Evolutionary conservation across 1,140 invertebrate species (phyloP).

Genomic region (Cataglyphis hispanica): DNA sequence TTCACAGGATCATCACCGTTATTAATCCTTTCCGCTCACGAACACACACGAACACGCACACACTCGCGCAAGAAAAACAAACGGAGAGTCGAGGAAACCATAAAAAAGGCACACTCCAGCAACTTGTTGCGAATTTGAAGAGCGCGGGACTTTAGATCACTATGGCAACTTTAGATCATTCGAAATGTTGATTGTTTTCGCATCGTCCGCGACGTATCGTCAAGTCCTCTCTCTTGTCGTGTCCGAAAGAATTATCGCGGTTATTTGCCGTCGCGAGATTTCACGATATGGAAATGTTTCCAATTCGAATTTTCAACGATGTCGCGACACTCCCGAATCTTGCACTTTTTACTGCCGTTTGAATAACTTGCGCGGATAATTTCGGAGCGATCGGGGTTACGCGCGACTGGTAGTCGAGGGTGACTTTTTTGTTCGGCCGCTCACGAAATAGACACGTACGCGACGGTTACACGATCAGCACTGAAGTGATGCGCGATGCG

Average conservation of each 20-base stretch:
- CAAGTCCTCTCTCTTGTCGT: neutral
- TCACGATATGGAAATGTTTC: neutral
- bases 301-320: neutral
- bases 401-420: constrained; percentile 44
- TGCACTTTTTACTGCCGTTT: neutral
- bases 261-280: neutral
- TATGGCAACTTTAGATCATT: neutral
- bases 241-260: neutral
- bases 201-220: neutral
- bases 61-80: constrained; percentile 38
- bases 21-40: constrained; percentile 42
- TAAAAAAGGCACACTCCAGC: constrained; percentile 9
- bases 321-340: neutral
- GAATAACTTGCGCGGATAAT: constrained; percentile 6
- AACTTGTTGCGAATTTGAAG: constrained; percentile 48
- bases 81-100: neutral
- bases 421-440: constrained; percentile 37
- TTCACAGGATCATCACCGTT: neutral
- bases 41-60: constrained; percentile 43
- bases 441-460: constrained; percentile 36
- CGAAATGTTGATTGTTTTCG: neutral
- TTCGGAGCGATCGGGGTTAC: neutral
- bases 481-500: constrained; percentile 61
- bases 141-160: neutral
- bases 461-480: constrained; percentile 72